Percentiles rank a stretch among this genome's conserved stretches.
Conservation (phyloP, 1,140 invertebrate species). For the Asobara japonica region DNA sequence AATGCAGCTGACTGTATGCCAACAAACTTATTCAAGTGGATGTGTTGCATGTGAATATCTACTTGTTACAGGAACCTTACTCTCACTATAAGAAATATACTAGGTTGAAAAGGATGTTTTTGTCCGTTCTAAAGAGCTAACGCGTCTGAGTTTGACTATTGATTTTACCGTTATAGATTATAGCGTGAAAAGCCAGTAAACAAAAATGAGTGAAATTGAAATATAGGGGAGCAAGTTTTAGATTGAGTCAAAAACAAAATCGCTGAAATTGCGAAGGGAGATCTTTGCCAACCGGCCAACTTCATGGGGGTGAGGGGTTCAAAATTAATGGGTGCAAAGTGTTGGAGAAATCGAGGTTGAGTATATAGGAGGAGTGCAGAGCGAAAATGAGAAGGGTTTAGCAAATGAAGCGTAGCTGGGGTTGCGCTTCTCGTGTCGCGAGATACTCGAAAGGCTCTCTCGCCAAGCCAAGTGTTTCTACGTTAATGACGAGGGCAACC, state of each 20-base stretch:
- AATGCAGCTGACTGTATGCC: too few relatives aligned
- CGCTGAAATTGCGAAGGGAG: background rate
- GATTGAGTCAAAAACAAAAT: background rate
- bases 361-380: background rate
- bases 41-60: too few relatives aligned
- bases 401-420: conserved; percentile 38
- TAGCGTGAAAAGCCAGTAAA: background rate
- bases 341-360: conserved; percentile 23
- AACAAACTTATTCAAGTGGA: too few relatives aligned
- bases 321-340: conserved; percentile 27
- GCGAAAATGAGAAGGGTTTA: conserved; percentile 22
- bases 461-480: conserved; percentile 24
- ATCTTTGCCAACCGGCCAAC: background rate
- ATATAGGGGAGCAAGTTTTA: background rate
- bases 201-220: background rate
- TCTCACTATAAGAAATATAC: too few relatives aligned
- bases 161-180: background rate
- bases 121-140: too few relatives aligned
- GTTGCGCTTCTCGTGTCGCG: conserved; percentile 37
- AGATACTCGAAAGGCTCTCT: conserved; percentile 36
- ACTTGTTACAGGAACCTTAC: too few relatives aligned
- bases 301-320: background rate
- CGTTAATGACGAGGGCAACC: conserved; percentile 37
- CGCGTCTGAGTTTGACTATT: background rate
- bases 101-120: too few relatives aligned